phyloP scores from a whole-genome alignment of 1,140 invertebrate species.

The Goniozus legneri region DNA sequence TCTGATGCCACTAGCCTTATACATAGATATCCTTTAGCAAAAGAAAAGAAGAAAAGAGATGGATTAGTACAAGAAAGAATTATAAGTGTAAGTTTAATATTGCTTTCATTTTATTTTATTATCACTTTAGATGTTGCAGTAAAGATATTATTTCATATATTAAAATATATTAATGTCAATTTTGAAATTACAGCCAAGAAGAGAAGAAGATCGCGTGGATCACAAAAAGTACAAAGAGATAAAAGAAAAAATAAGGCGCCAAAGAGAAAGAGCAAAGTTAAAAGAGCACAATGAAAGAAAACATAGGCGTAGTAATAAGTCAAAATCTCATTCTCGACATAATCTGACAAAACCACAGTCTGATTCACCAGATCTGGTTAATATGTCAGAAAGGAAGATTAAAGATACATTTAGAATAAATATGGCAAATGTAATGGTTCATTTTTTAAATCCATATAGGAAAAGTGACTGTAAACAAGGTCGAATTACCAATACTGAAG shows the following conservation, averaged over 20 bases:
- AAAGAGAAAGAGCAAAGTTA: constrained; percentile 62
- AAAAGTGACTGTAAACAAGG: constrained; percentile 81
- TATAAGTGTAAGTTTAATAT: constrained; percentile 62
- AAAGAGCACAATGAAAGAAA: constrained; percentile 48
- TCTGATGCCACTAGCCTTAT: neutral
- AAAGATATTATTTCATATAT: neutral
- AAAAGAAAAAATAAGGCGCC: constrained; percentile 71
- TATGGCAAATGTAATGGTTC: constrained; percentile 88
- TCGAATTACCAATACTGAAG: constrained; percentile 82
- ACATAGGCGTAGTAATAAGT: constrained; percentile 47
- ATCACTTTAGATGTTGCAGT: constrained; percentile 8
- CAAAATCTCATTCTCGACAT: constrained; percentile 41
- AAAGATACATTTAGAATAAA: constrained; percentile 85
- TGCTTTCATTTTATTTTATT: neutral
- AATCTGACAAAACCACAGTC: constrained; percentile 38
- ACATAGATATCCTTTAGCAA: neutral
- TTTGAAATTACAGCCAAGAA: constrained; percentile 64
- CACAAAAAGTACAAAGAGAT: constrained; percentile 72
- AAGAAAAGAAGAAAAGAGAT: constrained; percentile 46
- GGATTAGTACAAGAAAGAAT: constrained; percentile 66
- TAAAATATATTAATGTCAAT: neutral
- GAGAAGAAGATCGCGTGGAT: constrained; percentile 71
- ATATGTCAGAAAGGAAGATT: constrained; percentile 60
- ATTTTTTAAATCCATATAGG: constrained; percentile 85
- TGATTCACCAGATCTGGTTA: constrained; percentile 36